Evolutionary conservation across 2,113 vertebrate genomes (phyloP).

Genomic region (Arenaria interpres): DNA sequence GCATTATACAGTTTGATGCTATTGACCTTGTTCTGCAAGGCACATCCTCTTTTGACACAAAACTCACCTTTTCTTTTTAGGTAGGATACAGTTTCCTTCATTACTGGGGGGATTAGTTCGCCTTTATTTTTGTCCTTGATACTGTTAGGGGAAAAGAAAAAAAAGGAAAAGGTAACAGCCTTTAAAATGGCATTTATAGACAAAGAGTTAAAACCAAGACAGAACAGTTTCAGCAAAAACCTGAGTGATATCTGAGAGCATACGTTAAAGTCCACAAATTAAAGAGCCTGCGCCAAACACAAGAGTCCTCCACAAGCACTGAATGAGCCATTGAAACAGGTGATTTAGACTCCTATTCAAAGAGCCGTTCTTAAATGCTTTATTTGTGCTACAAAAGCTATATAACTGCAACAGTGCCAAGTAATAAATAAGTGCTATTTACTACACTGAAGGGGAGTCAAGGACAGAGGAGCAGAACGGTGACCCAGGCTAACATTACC

Average conservation of each 20-base stretch:
- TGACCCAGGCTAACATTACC: background rate
- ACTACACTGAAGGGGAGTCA: background rate
- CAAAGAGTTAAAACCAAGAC: background rate
- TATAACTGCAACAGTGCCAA: rapidly evolving
- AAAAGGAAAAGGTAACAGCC: background rate
- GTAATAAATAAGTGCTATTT: background rate
- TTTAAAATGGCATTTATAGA: background rate
- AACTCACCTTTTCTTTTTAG: constrained; percentile 82
- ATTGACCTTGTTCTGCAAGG: background rate
- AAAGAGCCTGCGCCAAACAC: background rate
- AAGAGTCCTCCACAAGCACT: background rate
- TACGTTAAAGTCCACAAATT: background rate
- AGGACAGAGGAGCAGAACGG: background rate
- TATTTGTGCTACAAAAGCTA: background rate
- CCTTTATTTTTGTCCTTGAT: constrained; percentile 84
- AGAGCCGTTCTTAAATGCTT: background rate
- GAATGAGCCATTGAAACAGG: background rate
- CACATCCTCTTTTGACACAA: background rate
- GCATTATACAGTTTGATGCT: background rate
- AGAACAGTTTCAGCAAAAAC: background rate
- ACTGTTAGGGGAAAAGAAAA: constrained; percentile 50
- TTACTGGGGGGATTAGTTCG: constrained; percentile 79
- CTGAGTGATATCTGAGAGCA: background rate
- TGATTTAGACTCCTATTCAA: background rate
- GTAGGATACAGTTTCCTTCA: constrained; percentile 79